Base-by-base conservation (phyloP, 2,113 vertebrate species). In the Actinemys pallida region DNA sequence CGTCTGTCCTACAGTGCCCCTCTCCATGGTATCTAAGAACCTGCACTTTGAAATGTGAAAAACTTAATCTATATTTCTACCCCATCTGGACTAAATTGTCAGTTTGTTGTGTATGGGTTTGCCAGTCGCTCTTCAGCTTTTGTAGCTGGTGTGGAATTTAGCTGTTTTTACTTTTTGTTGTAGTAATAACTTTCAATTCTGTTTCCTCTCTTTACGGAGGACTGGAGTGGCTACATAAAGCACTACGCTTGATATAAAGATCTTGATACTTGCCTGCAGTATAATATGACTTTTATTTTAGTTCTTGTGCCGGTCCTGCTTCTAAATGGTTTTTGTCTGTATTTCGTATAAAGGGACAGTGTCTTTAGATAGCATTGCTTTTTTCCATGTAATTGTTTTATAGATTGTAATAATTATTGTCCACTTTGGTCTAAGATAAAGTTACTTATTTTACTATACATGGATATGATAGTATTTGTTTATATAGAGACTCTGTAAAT, bases 61-160 rank as follows among this genome's bases (percentile, higher is more conserved):
- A 92, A 79, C 54, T 45, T 84, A 84, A 83, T 91, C 57, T 84
- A 0, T 91, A 53, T 88, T 92, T 4, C 83, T 96, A 19, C 17
- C 81, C 53, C 45, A 92, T 92, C 82, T 93, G 75, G 84, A 85
- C 92, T 88, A 93, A 92, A 94, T 87, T 2, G 19, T 42, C 27
- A 13, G 57, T 52, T 90, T 39, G 82, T 56, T 87, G 31, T 86
- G 20, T 87, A 82, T n/a, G 84, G 81, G 78, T 93, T 92, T 94
- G 88, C 69, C 69, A 54, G 75, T 80, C 83, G 6, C 25, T 92
- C 83, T 95, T 92, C 49, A 81, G 86, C 45, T 95, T 94, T 93
- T 90, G 59, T 85, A 76, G 75, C 62, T 72, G 52, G 88, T 79
- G 12, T 91, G 75, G 83, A 84, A 83, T 93, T 87, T 54, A 85